Conservation (phyloP, 2,888 invertebrate genomes). For the Furcula furcula region DNA sequence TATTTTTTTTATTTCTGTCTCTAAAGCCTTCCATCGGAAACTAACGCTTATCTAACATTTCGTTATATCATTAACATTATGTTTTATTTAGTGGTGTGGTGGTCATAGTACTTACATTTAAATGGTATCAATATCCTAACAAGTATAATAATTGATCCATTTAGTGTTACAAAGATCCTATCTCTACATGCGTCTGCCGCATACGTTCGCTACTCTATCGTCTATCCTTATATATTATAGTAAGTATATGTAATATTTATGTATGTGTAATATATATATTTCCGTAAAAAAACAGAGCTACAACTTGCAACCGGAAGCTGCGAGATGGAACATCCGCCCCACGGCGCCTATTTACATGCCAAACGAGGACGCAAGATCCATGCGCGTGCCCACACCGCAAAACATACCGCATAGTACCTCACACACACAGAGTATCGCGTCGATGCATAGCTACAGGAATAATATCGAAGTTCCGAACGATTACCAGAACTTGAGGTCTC, state of each 20-base stretch:
- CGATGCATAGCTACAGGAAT: slow-evolving; percentile 79
- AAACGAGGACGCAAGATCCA: slow-evolving; percentile 61
- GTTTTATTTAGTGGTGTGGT: slow-evolving; percentile 72
- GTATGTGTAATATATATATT: slow-evolving; percentile 33
- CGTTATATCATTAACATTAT: slow-evolving; percentile 47
- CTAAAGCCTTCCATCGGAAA: slow-evolving; percentile 35
- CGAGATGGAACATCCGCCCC: slow-evolving; percentile 74
- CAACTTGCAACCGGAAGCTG: slow-evolving; percentile 73
- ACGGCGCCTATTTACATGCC: slow-evolving; percentile 78
- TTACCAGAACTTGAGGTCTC: slow-evolving; percentile 75
- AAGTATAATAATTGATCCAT: slow-evolving; percentile 41
- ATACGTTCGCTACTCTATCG: slow-evolving; percentile 38
- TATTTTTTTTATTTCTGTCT: slow-evolving; percentile 39
- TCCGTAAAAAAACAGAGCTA: slow-evolving; percentile 65
- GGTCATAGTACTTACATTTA: slow-evolving; percentile 52
- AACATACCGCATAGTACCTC: slow-evolving; percentile 74
- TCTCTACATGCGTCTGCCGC: slow-evolving; percentile 73
- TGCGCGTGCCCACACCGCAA: slow-evolving; percentile 64
- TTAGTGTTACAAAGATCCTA: slow-evolving; percentile 57
- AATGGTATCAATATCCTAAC: slow-evolving; percentile 42
- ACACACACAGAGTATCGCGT: slow-evolving; percentile 77
- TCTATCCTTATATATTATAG: slow-evolving; percentile 30
- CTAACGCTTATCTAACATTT: slow-evolving; percentile 64
- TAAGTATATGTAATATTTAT: slow-evolving; percentile 36
- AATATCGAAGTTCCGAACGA: slow-evolving; percentile 76